A percentile compares a stretch with the other conserved stretches of the same genome.
Conservation (phyloP, 2,797 vertebrate species). For the Mormyrops boulengeri region DNA sequence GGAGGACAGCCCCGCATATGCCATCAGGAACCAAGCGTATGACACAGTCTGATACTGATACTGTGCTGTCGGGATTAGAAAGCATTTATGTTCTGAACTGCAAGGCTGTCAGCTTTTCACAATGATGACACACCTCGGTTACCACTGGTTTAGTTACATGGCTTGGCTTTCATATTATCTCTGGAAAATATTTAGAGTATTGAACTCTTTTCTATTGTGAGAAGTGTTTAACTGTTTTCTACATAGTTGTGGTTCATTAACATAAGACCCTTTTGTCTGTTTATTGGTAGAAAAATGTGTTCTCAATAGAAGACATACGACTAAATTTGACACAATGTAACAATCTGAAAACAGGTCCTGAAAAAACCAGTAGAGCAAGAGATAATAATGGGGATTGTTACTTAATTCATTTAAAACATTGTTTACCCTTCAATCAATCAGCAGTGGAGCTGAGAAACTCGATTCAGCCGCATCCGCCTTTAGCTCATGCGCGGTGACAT, state of each 20-base stretch:
- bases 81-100: background rate
- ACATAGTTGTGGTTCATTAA: background rate
- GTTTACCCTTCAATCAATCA: background rate
- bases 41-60: background rate
- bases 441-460: background rate
- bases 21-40: background rate
- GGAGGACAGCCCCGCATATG: background rate
- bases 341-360: background rate
- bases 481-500: constrained; percentile 51
- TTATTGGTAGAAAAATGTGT: background rate
- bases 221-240: background rate
- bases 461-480: constrained; percentile 16
- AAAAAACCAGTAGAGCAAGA: background rate
- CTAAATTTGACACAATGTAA: background rate
- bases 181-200: background rate
- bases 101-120: background rate
- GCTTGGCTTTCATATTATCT: background rate
- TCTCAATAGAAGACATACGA: background rate
- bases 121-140: background rate
- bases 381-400: constrained; percentile 5
- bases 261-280: background rate
- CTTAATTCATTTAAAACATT: constrained; percentile 3
- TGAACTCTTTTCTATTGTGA: background rate
- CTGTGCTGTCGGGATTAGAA: background rate
- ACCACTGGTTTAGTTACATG: background rate